Conservation (phyloP, 2,113 vertebrate species). For the Copsychus sechellarum region DNA sequence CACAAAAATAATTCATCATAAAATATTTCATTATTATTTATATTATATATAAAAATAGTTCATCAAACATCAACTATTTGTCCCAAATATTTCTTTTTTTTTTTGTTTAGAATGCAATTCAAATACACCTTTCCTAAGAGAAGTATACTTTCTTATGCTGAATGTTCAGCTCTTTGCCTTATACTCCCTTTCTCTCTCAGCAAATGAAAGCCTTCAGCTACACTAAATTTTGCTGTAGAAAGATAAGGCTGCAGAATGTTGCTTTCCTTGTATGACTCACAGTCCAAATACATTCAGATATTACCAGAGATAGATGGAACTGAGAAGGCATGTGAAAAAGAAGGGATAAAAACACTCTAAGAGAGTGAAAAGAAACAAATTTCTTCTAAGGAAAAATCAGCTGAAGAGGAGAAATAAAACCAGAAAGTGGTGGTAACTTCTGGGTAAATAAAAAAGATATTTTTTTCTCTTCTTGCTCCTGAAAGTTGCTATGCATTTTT, state of each 20-base stretch:
- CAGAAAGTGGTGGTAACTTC: background rate
- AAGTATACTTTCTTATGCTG: background rate
- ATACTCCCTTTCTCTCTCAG: background rate
- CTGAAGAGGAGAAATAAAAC: background rate
- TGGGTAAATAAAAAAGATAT: rapidly evolving
- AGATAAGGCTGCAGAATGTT: background rate
- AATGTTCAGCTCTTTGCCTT: background rate
- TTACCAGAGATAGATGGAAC: background rate
- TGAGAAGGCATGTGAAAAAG: background rate
- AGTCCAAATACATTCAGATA: background rate
- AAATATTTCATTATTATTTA: too few relatives aligned
- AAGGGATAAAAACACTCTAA: background rate
- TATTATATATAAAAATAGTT: background rate
- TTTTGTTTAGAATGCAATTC: background rate
- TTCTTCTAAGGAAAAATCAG: background rate
- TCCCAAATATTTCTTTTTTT: background rate
- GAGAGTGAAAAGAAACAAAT: background rate
- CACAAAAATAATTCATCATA: background rate
- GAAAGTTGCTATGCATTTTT: background rate
- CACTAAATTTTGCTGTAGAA: background rate
- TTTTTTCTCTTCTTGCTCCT: background rate
- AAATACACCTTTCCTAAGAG: background rate
- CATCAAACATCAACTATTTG: background rate
- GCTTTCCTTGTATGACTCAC: background rate
- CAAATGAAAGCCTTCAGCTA: background rate